Evolutionary conservation across 2,797 vertebrate species (phyloP).

Genomic region (Gallinago nigripennis): DNA sequence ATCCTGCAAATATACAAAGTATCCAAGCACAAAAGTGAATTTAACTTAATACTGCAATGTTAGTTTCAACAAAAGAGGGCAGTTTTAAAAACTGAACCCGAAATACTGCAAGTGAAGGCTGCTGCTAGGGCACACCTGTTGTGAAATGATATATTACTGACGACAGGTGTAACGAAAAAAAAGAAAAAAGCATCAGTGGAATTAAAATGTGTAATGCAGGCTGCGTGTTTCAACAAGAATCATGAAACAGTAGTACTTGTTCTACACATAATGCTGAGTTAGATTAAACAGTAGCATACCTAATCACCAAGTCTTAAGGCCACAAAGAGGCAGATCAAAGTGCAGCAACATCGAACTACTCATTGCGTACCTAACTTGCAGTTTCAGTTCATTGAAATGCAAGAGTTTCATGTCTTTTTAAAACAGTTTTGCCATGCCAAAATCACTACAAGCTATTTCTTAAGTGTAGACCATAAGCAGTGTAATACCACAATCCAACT

Average conservation of each 20-base stretch:
- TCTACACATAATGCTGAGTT: conserved; percentile 37
- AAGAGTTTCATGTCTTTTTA: conserved; percentile 26
- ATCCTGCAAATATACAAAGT: neutral
- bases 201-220: conserved; percentile 19
- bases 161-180: conserved; percentile 56
- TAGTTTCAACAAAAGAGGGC: neutral
- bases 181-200: conserved; percentile 1
- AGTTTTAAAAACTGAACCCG: neutral
- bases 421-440: neutral
- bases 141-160: conserved; percentile 17
- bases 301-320: conserved; percentile 19
- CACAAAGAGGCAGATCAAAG: conserved; percentile 50
- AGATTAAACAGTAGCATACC: conserved; percentile 25
- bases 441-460: neutral
- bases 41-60: neutral
- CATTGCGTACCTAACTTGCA: conserved; percentile 41
- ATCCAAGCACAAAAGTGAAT: neutral
- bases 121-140: conserved; percentile 49
- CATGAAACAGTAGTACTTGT: conserved; percentile 23
- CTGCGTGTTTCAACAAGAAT: conserved; percentile 55
- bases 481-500: neutral
- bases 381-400: conserved; percentile 67
- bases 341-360: conserved; percentile 4
- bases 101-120: neutral
- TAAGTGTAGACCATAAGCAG: neutral